Evolutionary conservation across 2,797 vertebrate species (phyloP), one percentile per base, ranked within the genome.

Genomic region (Denticeps clupeoides): DNA sequence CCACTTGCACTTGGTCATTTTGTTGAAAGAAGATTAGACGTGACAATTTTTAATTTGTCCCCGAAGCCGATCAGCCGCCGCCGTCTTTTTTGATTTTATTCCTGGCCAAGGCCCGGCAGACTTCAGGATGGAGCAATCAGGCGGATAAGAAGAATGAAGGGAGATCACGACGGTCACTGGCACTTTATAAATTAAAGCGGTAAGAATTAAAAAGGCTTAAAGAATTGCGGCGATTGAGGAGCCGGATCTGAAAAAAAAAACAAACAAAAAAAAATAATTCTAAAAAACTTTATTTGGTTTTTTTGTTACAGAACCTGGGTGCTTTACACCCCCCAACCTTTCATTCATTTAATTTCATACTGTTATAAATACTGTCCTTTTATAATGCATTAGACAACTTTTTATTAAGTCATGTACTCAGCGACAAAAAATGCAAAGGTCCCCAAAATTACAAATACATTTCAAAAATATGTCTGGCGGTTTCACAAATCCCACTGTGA

Each of bases 1-100:
- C 68, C 77, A 80, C 77, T 82, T 82, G 76, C 77, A 77, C 74
- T 67, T 66, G 62, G 61, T 51, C 58, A 72, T 72, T 61, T 58
- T 54, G 53, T 40, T 57, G 18, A 65, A 65, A 62, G 63, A 59
- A 67, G 81, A 83, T 84, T 83, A 83, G 69, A 74, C 55, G 33
- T 71, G 68, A 77, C 75, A 70, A 68, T 57, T 68, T 81, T 81
- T 82, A 72, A 83, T 83, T 82, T 82, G 78, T 74, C 63, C 70
- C 66, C 47, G 75, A 62, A 69, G 69, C 67, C 45, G 60, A 54
- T 56, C 55, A 51, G 63, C 73, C 53, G 15, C 41, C 32, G 46
- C 51, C 57, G 56, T 45, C 52, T 37, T 59, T 59, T 60, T 56
- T 53, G 67, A 68, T n/a, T n/a, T n/a, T 56, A 61, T 59, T 56